A percentile compares a stretch with the other conserved stretches of the same genome.
These are phyloP conservation scores for Stenichneumon culpator DNA, from an alignment of 2,888 invertebrate genomes.

Conservation along the genomic window DNA sequence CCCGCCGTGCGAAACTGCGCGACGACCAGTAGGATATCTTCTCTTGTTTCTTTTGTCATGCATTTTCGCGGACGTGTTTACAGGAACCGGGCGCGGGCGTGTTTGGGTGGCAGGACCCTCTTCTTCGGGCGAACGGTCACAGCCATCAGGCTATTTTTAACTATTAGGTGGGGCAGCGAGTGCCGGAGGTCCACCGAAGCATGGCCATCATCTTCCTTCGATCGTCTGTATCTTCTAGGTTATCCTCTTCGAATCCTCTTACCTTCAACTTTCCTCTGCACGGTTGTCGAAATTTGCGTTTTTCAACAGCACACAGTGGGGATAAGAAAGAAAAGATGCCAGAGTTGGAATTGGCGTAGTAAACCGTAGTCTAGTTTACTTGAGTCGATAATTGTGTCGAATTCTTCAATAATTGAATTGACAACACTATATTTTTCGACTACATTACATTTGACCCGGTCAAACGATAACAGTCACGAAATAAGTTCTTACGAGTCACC, in stretches of 20 bases:
- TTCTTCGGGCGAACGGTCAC: slow-evolving; percentile 26
- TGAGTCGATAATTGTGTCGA: not conserved
- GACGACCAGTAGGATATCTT: slow-evolving; percentile 14
- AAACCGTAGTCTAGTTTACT: not conserved
- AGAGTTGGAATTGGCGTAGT: not conserved
- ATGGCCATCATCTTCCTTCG: slow-evolving; percentile 70
- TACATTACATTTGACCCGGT: not conserved
- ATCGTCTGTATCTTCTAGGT: slow-evolving; percentile 39
- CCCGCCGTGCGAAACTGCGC: slow-evolving; percentile 33
- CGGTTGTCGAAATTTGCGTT: slow-evolving; percentile 26
- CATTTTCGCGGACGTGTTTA: slow-evolving; percentile 72
- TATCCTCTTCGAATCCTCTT: slow-evolving; percentile 38
- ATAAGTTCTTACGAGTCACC: slow-evolving; percentile 68
- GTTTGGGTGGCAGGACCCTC: slow-evolving; percentile 72
- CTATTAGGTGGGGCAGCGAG: slow-evolving; percentile 67
- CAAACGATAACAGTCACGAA: not conserved
- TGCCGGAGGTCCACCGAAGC: slow-evolving; percentile 57
- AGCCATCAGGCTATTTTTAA: slow-evolving; percentile 75
- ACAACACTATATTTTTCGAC: not conserved
- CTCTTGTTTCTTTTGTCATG: slow-evolving; percentile 70
- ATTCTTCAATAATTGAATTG: not conserved
- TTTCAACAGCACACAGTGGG: slow-evolving; percentile 17
- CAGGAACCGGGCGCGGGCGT: slow-evolving; percentile 70
- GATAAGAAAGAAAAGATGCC: not conserved
- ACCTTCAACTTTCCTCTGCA: slow-evolving; percentile 34